Evolutionary conservation across 2,888 invertebrate species (phyloP).

Genomic region (Drosophila emarginata): DNA sequence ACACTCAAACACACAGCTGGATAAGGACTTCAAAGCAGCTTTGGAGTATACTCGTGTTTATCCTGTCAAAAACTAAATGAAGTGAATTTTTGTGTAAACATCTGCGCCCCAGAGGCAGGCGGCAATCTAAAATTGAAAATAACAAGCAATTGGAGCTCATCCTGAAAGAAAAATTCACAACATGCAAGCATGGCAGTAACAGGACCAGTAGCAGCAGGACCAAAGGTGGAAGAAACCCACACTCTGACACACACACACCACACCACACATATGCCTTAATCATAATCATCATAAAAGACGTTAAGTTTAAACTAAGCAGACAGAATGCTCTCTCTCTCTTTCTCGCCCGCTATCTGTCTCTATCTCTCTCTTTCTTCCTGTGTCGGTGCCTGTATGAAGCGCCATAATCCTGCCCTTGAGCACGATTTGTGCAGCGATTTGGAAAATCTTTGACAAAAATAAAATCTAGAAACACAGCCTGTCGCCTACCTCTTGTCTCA

Average conservation of each 20-base stretch:
- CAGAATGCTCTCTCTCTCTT: slow-evolving; percentile 33
- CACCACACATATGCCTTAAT: slow-evolving; percentile 49
- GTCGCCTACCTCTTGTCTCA: slow-evolving; percentile 14
- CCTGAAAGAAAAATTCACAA: slow-evolving; percentile 13
- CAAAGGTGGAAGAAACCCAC: slow-evolving; percentile 18
- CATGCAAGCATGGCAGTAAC: slow-evolving; percentile 38
- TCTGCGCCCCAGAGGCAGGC: slow-evolving; percentile 42
- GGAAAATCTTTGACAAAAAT: slow-evolving; percentile 73
- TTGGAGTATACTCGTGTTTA: slow-evolving; percentile 23
- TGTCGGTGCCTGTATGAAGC: slow-evolving; percentile 18
- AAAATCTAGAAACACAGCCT: slow-evolving; percentile 45
- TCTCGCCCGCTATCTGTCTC: slow-evolving; percentile 9
- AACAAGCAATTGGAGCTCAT: slow-evolving; percentile 35
- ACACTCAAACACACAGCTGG: neutral
- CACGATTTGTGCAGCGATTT: slow-evolving; percentile 72
- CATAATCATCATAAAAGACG: slow-evolving; percentile 74
- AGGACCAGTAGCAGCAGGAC: slow-evolving; percentile 31
- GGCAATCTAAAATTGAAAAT: slow-evolving; percentile 46
- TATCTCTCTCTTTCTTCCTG: slow-evolving; percentile 18
- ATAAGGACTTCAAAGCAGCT: slow-evolving; percentile 35
- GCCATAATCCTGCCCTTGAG: slow-evolving; percentile 49
- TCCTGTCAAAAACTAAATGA: slow-evolving; percentile 67
- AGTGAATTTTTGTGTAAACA: slow-evolving; percentile 70
- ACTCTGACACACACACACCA: slow-evolving; percentile 6
- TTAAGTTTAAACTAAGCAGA: slow-evolving; percentile 73